A percentile compares a stretch with the other conserved stretches of the same genome.
Evolutionary conservation across 2,888 invertebrate species (phyloP).

Genomic region (Meandrusa payeni): DNA sequence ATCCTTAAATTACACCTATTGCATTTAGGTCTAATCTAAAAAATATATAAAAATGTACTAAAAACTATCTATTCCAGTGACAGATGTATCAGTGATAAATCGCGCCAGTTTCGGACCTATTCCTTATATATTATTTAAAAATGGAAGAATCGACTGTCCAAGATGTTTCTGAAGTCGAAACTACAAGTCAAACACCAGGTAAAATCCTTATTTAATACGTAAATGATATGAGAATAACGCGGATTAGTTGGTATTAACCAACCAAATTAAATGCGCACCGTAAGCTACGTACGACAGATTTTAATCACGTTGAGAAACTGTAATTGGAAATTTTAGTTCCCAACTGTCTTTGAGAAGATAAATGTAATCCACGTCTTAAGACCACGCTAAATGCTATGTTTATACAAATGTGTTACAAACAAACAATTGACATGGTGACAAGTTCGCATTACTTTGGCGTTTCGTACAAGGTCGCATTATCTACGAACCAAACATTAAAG

Average conservation of each 20-base stretch:
- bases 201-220: constrained; percentile 33
- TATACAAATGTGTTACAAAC: too few species aligned
- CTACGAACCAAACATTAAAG: constrained; percentile 8
- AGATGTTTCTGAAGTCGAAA: constrained; percentile 40
- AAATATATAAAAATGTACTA: constrained; percentile 44
- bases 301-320: neutral
- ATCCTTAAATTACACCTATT: too few species aligned
- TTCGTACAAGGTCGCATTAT: constrained; percentile 9
- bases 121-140: constrained; percentile 34
- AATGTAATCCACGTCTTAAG: too few species aligned
- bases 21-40: too few species aligned
- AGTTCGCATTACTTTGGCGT: constrained; percentile 2
- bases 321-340: neutral
- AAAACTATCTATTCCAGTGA: constrained; percentile 48
- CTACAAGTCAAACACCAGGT: constrained; percentile 47
- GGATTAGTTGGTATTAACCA: constrained; percentile 43
- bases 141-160: constrained; percentile 54
- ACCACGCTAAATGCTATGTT: too few species aligned
- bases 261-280: constrained; percentile 35
- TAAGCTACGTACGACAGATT: neutral
- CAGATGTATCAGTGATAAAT: constrained; percentile 62
- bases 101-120: constrained; percentile 56
- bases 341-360: too few species aligned
- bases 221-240: constrained; percentile 29
- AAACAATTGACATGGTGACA: too few species aligned